Base-by-base conservation (phyloP, 92 coral and sea anemone species). In the Zoanthus sociatus region DNA sequence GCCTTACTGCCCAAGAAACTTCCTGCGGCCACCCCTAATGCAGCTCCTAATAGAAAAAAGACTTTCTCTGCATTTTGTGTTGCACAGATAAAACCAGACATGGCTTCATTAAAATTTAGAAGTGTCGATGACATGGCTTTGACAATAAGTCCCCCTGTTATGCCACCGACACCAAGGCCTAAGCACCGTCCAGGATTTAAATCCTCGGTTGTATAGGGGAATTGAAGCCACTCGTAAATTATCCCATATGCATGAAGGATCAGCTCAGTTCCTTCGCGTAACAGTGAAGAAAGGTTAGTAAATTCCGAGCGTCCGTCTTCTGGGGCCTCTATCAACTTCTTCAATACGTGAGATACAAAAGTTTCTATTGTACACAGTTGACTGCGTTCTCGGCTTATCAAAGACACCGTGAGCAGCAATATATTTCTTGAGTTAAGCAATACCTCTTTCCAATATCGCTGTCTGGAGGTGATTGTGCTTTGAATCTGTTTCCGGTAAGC, bases 351-450 rank as follows among this genome's bases (percentile, higher is more conserved):
- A 13, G 16, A 17, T 50, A 76, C 79, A 51, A 76, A 76, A 48
- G 16, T 32, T 48, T 48, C 15, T 20, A 51, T 48, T 44, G 50
- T 26, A 76, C 63, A 44, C 1, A 30, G 33, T 14, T 48, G 33
- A 33, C 63, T 32, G 45, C 12, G 7, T 47, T 55, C 32, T 18
- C 37, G 63, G 21, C 47, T 77, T 42, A 77, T 31, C 15, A 77
- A 54, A 8, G 83, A 55, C 69, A 51, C 45, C 0, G 68, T 31
- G 44, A 77, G 11, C 68, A 77, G 17, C 14, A 77, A 77, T 10
- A 77, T 9, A 8, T 77, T 77, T 30, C 83, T 77, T 3, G 83
- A 54, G 83, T 77, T 77, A 21, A 77, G 68, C 32, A 77, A 66
- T 12, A 77, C 67, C 61, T 77, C 83, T 56, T 77, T 77, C 83